These are phyloP conservation scores for Plutella xylostella DNA, from an alignment of 2,888 invertebrate genomes.

Conservation along the genomic window DNA sequence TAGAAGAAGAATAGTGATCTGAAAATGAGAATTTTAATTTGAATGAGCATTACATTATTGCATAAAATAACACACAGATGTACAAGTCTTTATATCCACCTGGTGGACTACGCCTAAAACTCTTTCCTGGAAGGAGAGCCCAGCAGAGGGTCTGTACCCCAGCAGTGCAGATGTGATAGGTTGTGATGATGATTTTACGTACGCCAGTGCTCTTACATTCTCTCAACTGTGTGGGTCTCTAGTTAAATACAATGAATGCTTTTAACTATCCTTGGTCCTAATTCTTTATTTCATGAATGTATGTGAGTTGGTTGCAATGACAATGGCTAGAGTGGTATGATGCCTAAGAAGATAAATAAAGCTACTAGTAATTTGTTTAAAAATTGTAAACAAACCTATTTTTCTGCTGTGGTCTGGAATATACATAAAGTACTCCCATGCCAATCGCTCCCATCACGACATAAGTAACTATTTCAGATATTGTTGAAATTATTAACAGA, in stretches of 20 bases:
- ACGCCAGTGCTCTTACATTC: too few relatives aligned
- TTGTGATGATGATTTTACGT: too few relatives aligned
- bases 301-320: too few relatives aligned
- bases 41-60: neutral
- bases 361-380: neutral
- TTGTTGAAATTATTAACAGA: constrained; percentile 40
- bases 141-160: too few relatives aligned
- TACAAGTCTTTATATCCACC: neutral
- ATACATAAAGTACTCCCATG: constrained; percentile 53
- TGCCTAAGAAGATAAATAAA: neutral
- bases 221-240: neutral
- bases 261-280: neutral
- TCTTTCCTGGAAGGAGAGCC: neutral
- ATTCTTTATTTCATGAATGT: neutral
- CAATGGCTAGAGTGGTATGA: neutral
- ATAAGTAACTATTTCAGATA: constrained; percentile 43
- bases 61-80: neutral
- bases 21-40: constrained; percentile 20
- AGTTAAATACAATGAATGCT: neutral
- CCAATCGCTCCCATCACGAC: constrained; percentile 48
- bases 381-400: constrained; percentile 35
- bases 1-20: constrained; percentile 80
- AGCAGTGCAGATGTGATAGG: too few relatives aligned
- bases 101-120: neutral
- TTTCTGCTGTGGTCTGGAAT: constrained; percentile 53